phyloP scores from a whole-genome alignment of 2,888 invertebrate species.

The Luperina testacea region DNA sequence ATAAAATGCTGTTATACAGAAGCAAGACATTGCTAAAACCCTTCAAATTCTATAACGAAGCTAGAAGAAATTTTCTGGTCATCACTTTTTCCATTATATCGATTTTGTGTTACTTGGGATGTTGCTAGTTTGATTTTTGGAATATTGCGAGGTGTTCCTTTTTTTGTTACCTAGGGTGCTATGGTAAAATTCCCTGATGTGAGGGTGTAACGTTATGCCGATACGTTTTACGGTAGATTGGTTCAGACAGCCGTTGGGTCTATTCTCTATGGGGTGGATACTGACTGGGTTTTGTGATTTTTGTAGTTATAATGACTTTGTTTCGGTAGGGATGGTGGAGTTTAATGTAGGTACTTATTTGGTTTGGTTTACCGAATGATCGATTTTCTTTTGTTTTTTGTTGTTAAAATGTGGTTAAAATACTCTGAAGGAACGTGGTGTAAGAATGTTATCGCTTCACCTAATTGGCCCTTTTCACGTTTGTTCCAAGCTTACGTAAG shows the following conservation, averaged over 20 bases:
- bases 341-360: neutral
- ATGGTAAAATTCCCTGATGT: too few relatives aligned
- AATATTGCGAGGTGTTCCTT: too few relatives aligned
- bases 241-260: conserved; percentile 62
- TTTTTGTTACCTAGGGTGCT: too few relatives aligned
- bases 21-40: too few relatives aligned
- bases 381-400: neutral
- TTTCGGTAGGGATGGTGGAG: neutral
- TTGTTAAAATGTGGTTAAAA: neutral
- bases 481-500: conserved; percentile 24
- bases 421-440: neutral
- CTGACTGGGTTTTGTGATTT: neutral
- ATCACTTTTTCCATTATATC: too few relatives aligned
- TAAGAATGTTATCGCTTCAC: neutral
- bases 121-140: too few relatives aligned
- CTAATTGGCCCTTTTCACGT: conserved; percentile 20
- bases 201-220: too few relatives aligned
- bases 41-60: too few relatives aligned
- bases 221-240: conserved; percentile 61
- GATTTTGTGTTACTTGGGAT: too few relatives aligned
- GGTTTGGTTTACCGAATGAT: neutral
- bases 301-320: neutral
- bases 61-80: too few relatives aligned
- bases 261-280: neutral
- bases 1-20: too few relatives aligned